Evolutionary conservation across 92 coral and sea anemone species (phyloP).

Genomic region (Paragorgia papillata): DNA sequence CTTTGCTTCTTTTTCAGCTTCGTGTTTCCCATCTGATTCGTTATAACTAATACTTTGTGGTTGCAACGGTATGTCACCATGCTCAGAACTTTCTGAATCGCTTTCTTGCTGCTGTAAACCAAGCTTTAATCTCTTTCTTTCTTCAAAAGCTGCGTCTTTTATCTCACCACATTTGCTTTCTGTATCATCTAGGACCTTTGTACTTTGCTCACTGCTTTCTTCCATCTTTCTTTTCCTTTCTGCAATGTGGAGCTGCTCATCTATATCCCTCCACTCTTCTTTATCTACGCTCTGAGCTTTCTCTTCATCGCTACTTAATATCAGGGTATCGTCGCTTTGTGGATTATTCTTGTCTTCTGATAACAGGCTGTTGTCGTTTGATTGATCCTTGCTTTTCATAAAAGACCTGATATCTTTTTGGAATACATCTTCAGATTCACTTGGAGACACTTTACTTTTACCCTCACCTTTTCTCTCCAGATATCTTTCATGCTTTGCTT

Average conservation of each 20-base stretch:
- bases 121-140: too few relatives aligned
- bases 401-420: slow-evolving; percentile 45
- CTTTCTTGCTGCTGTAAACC: too few relatives aligned
- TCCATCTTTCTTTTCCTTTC: too few relatives aligned
- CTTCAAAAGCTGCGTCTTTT: too few relatives aligned
- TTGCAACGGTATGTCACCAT: not conserved
- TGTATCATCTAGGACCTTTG: not conserved
- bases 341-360: not conserved
- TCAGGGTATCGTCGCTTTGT: not conserved
- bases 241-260: not conserved
- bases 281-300: not conserved
- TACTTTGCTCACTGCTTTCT: not conserved
- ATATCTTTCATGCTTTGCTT: slow-evolving; percentile 39
- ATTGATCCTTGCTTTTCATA: not conserved
- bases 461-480: not conserved
- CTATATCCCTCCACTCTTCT: not conserved
- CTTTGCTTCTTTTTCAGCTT: too few relatives aligned
- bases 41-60: slow-evolving; percentile 4
- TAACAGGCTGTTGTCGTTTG: not conserved
- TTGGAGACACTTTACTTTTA: not conserved
- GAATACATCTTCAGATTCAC: slow-evolving; percentile 25
- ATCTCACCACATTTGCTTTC: not conserved
- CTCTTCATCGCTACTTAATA: not conserved
- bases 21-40: not conserved
- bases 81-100: too few relatives aligned